Conservation (phyloP, 2,888 invertebrate species). For the Anthophora plumipes region DNA sequence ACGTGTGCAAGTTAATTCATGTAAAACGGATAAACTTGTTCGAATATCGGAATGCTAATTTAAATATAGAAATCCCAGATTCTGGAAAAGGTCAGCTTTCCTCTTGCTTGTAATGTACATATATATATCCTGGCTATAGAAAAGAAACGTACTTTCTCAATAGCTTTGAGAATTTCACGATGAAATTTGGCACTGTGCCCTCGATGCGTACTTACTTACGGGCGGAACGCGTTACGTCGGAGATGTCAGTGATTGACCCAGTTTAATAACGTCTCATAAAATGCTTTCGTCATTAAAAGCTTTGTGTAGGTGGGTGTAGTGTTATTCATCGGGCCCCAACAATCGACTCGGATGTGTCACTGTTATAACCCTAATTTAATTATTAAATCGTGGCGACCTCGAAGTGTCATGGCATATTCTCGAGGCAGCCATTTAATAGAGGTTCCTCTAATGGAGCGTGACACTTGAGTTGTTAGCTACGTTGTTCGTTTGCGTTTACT, state of each 20-base stretch:
- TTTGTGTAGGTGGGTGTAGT: conserved; percentile 49
- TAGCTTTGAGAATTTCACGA: conserved; percentile 25
- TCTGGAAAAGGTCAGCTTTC: background rate
- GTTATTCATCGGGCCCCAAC: conserved; percentile 50
- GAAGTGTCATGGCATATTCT: conserved; percentile 32
- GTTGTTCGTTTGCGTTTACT: conserved; percentile 8
- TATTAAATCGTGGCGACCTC: conserved; percentile 58
- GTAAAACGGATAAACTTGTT: background rate
- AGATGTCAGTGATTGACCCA: conserved; percentile 65
- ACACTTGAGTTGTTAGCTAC: conserved; percentile 30
- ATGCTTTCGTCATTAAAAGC: conserved; percentile 49
- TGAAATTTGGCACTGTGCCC: conserved; percentile 60
- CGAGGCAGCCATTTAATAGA: conserved; percentile 29
- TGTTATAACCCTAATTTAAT: conserved; percentile 51
- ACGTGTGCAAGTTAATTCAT: background rate
- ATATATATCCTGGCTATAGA: background rate
- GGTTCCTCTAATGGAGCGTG: conserved; percentile 29
- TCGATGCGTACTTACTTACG: conserved; percentile 52
- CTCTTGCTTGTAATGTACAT: background rate
- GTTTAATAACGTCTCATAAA: conserved; percentile 58
- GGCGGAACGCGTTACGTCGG: conserved; percentile 46
- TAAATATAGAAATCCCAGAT: background rate
- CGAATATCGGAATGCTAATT: background rate
- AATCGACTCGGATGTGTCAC: conserved; percentile 40
- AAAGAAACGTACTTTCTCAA: conserved; percentile 20